phyloP scores from a whole-genome alignment of 2,888 invertebrate genomes.

The Cyclophora albipunctata region DNA sequence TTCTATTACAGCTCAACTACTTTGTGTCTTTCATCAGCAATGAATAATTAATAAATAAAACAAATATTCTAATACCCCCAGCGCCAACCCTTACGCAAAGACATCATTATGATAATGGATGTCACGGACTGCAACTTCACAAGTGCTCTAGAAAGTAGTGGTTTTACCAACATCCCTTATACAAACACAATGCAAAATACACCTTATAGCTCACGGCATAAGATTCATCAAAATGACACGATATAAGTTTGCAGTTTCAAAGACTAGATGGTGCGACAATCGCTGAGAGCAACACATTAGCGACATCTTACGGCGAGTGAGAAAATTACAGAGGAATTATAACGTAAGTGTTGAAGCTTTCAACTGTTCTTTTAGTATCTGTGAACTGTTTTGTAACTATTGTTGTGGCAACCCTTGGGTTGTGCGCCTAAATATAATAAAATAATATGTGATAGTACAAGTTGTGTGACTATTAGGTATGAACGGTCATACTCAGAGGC shows the following conservation, averaged over 20 bases:
- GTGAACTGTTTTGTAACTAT: too few relatives aligned
- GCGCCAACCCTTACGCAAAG: constrained; percentile 49
- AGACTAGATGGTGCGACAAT: constrained; percentile 60
- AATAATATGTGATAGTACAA: too few relatives aligned
- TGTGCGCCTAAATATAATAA: too few relatives aligned
- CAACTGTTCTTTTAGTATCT: constrained; percentile 18
- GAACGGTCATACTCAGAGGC: too few relatives aligned
- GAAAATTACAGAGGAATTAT: constrained; percentile 66
- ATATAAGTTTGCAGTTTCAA: constrained; percentile 32
- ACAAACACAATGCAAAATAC: constrained; percentile 17
- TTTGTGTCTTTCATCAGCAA: too few relatives aligned
- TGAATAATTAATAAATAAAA: too few relatives aligned
- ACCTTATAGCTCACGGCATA: constrained; percentile 11
- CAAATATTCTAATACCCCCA: too few relatives aligned
- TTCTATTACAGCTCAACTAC: too few relatives aligned
- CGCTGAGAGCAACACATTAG: constrained; percentile 66
- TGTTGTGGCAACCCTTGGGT: too few relatives aligned
- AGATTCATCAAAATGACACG: constrained; percentile 15
- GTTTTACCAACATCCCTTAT: constrained; percentile 26
- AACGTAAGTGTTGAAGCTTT: constrained; percentile 44
- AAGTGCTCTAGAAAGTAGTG: constrained; percentile 59
- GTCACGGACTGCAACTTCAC: constrained; percentile 68
- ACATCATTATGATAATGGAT: constrained; percentile 72
- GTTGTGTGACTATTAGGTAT: too few relatives aligned
- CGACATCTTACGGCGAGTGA: constrained; percentile 66